Evolutionary conservation across 1,140 invertebrate genomes (phyloP).

Genomic region (Micrasema minimum): DNA sequence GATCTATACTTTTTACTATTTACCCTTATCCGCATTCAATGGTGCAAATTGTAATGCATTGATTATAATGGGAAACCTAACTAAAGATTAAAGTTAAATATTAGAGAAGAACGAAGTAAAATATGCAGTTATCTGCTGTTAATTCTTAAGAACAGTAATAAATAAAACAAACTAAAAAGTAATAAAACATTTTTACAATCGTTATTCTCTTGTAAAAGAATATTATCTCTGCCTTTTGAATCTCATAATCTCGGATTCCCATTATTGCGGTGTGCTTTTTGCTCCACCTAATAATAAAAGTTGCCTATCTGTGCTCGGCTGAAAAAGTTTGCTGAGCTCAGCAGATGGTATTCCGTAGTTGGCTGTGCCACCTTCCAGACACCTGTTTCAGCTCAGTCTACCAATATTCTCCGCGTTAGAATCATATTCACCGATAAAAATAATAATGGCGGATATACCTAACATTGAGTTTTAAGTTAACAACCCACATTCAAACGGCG

Average conservation of each 20-base stretch:
- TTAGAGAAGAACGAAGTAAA: too few relatives aligned
- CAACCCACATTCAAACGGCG: background rate
- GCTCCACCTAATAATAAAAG: constrained; percentile 5
- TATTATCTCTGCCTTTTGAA: too few relatives aligned
- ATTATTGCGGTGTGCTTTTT: background rate
- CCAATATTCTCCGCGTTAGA: constrained; percentile 10
- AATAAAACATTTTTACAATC: too few relatives aligned
- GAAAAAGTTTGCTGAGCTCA: background rate
- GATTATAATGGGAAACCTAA: too few relatives aligned
- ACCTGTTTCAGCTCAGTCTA: constrained; percentile 16
- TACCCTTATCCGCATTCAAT: too few relatives aligned
- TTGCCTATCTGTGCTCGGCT: constrained; percentile 9
- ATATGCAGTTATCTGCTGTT: too few relatives aligned
- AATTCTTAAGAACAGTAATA: too few relatives aligned
- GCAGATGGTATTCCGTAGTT: background rate
- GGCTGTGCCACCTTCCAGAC: background rate
- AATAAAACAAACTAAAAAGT: too few relatives aligned
- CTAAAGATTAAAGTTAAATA: too few relatives aligned
- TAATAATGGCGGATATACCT: constrained; percentile 3
- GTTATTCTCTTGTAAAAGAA: too few relatives aligned
- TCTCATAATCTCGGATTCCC: background rate
- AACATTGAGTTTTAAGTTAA: background rate
- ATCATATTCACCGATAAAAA: constrained; percentile 11
- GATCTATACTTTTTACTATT: too few relatives aligned
- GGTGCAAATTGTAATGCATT: too few relatives aligned